phyloP scores from a whole-genome alignment of 37 sponge, comb jelly and placozoan genomes.

The Agelas oroides region DNA sequence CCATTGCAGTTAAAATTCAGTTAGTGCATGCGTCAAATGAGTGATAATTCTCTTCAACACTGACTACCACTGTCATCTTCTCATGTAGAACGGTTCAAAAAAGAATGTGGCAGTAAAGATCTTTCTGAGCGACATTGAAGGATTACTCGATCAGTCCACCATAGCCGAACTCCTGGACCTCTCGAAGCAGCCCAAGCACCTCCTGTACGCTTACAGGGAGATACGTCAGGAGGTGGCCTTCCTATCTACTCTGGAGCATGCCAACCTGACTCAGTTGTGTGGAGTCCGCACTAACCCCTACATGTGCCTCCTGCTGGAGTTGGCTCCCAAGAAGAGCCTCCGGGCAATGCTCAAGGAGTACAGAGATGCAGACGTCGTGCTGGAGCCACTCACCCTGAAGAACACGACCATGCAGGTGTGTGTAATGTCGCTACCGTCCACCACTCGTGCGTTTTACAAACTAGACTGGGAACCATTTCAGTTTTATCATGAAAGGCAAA shows the following conservation, averaged over 20 bases:
- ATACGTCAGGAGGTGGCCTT: constrained; percentile 78
- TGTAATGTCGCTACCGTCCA: too few relatives aligned
- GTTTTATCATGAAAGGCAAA: too few relatives aligned
- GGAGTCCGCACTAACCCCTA: constrained; percentile 56
- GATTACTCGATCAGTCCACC: background rate
- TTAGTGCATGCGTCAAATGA: too few relatives aligned
- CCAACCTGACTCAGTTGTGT: constrained; percentile 60
- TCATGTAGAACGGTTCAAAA: background rate
- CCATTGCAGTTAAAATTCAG: too few relatives aligned
- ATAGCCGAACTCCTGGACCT: constrained; percentile 34
- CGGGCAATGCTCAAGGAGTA: constrained; percentile 74
- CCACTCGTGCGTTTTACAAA: too few relatives aligned
- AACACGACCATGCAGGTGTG: constrained; percentile 60
- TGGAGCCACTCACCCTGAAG: constrained; percentile 81
- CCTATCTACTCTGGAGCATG: constrained; percentile 62
- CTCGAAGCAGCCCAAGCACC: constrained; percentile 42
- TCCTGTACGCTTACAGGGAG: constrained; percentile 56
- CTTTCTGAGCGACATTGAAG: constrained; percentile 31
- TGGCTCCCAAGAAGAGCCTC: constrained; percentile 83
- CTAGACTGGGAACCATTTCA: too few relatives aligned
- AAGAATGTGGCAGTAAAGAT: constrained; percentile 73
- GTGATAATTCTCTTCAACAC: too few relatives aligned
- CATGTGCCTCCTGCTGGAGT: constrained; percentile 79
- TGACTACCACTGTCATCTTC: too few relatives aligned
- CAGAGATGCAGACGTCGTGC: background rate